Evolutionary conservation across 1,140 invertebrate species (phyloP).

Genomic region (Telenomus remus): DNA sequence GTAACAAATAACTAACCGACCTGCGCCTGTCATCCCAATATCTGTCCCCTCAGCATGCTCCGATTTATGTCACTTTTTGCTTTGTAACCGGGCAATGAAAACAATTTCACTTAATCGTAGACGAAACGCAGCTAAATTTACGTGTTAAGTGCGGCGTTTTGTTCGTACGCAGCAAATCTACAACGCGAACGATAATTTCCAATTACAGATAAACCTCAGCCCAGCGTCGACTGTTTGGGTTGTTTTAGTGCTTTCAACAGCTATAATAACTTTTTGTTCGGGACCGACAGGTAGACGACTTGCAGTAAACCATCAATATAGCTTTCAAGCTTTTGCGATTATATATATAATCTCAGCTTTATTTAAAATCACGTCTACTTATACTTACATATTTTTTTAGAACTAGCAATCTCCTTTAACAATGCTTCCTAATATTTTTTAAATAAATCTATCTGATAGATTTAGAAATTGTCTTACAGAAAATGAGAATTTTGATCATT

Average conservation of each 20-base stretch:
- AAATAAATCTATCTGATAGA: neutral
- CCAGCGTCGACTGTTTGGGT: slow-evolving; percentile 61
- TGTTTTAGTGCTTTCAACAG: slow-evolving; percentile 72
- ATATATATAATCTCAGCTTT: slow-evolving; percentile 10
- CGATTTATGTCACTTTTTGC: too few species aligned
- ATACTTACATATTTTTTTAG: slow-evolving; percentile 49
- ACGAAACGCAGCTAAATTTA: slow-evolving; percentile 49
- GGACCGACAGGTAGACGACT: slow-evolving; percentile 65
- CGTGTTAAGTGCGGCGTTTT: slow-evolving; percentile 37
- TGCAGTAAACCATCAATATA: slow-evolving; percentile 31
- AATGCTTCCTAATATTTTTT: slow-evolving; percentile 3
- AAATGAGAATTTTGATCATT: too few species aligned
- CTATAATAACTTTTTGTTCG: slow-evolving; percentile 68
- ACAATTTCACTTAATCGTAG: slow-evolving; percentile 23
- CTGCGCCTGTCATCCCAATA: too few species aligned
- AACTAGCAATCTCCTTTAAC: slow-evolving; percentile 24
- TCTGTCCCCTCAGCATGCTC: too few species aligned
- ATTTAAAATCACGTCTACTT: slow-evolving; percentile 15
- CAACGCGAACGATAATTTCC: slow-evolving; percentile 71
- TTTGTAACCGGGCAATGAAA: neutral
- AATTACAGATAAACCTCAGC: slow-evolving; percentile 63
- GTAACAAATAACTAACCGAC: too few species aligned
- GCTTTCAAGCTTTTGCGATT: slow-evolving; percentile 39
- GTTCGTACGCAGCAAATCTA: slow-evolving; percentile 65
- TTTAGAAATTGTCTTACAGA: too few species aligned